Evolutionary conservation across 2,113 vertebrate genomes (phyloP).

Genomic region (Zapus hudsonius): DNA sequence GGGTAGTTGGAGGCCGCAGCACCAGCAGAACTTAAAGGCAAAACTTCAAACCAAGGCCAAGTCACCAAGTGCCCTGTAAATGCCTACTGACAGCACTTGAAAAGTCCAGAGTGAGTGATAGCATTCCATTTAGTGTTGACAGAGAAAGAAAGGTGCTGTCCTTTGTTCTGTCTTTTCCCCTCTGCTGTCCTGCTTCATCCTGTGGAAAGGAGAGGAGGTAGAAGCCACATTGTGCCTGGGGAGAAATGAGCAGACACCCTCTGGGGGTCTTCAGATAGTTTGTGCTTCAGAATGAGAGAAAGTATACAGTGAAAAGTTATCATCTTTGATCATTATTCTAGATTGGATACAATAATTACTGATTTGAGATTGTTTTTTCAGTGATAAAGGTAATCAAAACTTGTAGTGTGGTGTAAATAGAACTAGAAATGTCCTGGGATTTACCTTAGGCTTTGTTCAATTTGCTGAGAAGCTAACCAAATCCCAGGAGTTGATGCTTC

Average conservation of each 20-base stretch:
- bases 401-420: constrained; percentile 11
- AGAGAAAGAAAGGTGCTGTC: neutral
- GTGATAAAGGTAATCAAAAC: neutral
- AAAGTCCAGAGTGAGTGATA: neutral
- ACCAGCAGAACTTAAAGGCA: neutral
- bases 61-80: neutral
- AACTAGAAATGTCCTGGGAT: neutral
- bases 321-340: neutral
- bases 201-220: neutral
- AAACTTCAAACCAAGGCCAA: neutral
- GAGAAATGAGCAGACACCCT: neutral
- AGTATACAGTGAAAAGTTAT: neutral
- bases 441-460: neutral
- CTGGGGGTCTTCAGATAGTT: neutral
- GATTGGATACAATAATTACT: neutral
- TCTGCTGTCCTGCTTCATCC: neutral
- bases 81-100: neutral
- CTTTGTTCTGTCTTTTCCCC: neutral
- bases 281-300: neutral
- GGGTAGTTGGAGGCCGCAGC: neutral
- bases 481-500: neutral
- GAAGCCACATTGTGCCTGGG: neutral
- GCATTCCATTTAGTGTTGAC: neutral
- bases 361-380: neutral
- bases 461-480: neutral